A percentile compares a stretch with the other conserved stretches of the same genome.
Evolutionary conservation across 2,797 vertebrate genomes (phyloP).

Genomic region (Megalops cyprinoides): DNA sequence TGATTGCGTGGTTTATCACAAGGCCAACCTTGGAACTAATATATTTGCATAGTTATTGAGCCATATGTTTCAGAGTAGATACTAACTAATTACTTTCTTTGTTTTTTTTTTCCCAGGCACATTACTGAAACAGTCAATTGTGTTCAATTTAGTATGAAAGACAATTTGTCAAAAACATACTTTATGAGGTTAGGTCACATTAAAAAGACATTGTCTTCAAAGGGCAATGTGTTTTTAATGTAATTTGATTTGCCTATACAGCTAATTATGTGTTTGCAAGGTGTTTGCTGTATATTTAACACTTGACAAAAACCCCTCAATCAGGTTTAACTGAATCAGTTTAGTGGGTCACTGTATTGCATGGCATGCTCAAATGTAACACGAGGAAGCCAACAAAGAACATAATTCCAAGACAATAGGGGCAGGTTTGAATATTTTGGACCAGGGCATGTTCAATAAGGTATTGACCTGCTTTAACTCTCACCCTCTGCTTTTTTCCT

Average conservation of each 20-base stretch:
- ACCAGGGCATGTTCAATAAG: not conserved
- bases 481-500: not conserved
- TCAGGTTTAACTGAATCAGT: not conserved
- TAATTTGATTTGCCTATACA: conserved; percentile 74
- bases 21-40: not conserved
- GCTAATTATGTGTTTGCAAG: conserved; percentile 61
- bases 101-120: not conserved
- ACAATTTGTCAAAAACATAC: not conserved
- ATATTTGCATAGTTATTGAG: not conserved
- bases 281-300: not conserved
- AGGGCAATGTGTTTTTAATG: conserved; percentile 77
- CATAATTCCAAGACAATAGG: too few species aligned
- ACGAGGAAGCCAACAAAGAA: too few species aligned
- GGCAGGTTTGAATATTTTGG: not conserved
- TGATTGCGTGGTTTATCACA: not conserved
- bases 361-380: not conserved
- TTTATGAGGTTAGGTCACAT: conserved; percentile 44
- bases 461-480: not conserved
- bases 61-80: conserved; percentile 16
- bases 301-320: not conserved
- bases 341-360: not conserved
- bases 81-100: conserved; percentile 6
- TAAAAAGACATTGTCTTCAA: conserved; percentile 58
- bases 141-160: conserved; percentile 15
- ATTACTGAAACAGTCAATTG: conserved; percentile 5